Base-by-base conservation (phyloP, 1,140 invertebrate genomes). In the Rhizoglyphus robini region DNA sequence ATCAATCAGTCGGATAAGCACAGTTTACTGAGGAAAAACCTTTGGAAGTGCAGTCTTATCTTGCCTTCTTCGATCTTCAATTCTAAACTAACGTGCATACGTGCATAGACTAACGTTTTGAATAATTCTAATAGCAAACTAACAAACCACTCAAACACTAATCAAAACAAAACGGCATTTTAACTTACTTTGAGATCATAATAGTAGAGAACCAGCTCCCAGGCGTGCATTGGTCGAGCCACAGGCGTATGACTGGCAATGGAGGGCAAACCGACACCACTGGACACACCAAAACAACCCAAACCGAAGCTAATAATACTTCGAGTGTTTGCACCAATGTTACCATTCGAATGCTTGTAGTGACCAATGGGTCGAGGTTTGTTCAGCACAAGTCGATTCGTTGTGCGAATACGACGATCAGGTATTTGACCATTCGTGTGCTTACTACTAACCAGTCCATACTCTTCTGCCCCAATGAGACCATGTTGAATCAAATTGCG, bases 401-500 rank as follows among this genome's bases (percentile, higher is more conserved):
- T 27, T 25, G n/a, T n/a, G 11, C 1, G 57, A 30, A 27, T n/a
- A 5, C 20, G 8, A n/a, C n/a, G n/a, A n/a, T n/a, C n/a, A 29
- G 25, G 25, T 23, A 38, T 30, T 63, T 11, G 36, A n/a, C n/a
- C n/a, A n/a, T n/a, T n/a, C n/a, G n/a, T n/a, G n/a, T n/a, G n/a
- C n/a, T n/a, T n/a, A n/a, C n/a, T n/a, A n/a, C n/a, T 8, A 46
- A 46, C n/a, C 36, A 30, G 2, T 1, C 41, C 61, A 30, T 41
- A 27, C 13, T 31, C 18, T 4, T n/a, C 20, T 30, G 27, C 73
- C 82, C 79, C 65, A 80, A 77, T 72, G 1, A 96, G 78, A 5
- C 96, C 96, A 79, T 99, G 96, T 75, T 97, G 87, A 46, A 99
- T 83, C 4, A 99, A 79, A 75, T 96, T 90, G 69, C 89, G 80